A percentile compares a stretch with the other conserved stretches of the same genome.
phyloP scores from a whole-genome alignment of 2,113 vertebrate species.

The Tinamus guttatus region DNA sequence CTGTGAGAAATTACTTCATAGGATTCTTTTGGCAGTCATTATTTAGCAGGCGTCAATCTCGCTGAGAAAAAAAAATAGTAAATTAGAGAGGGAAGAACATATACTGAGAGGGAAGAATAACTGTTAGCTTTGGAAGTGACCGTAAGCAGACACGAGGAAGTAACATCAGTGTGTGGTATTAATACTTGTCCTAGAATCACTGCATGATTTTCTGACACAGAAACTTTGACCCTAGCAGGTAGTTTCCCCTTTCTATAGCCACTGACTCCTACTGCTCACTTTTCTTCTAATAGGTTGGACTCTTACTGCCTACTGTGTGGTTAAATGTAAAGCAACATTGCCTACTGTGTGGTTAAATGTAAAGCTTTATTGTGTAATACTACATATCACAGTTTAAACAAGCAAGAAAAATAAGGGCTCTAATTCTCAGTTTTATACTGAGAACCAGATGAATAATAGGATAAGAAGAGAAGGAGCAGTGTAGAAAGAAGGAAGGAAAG shows the following conservation, averaged over 20 bases:
- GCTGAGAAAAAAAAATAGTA: background rate
- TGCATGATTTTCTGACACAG: accelerated
- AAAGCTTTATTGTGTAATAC: background rate
- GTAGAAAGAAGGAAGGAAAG: background rate
- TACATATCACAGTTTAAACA: background rate
- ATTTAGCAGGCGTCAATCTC: background rate
- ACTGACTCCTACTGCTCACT: background rate
- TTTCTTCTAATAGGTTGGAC: background rate
- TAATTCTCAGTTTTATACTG: background rate
- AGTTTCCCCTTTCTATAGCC: background rate
- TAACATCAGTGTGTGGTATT: accelerated
- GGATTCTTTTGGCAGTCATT: background rate
- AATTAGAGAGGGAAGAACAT: background rate
- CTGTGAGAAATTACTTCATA: background rate
- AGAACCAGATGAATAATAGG: background rate
- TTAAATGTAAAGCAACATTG: background rate
- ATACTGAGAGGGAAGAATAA: background rate
- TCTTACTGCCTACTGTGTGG: background rate
- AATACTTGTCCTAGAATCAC: background rate
- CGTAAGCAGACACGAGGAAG: background rate
- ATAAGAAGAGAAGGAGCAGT: background rate
- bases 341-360: background rate
- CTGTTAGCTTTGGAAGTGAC: background rate
- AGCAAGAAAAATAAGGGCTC: background rate
- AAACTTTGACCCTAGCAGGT: accelerated